Percentiles rank a stretch among this genome's conserved stretches.
phyloP scores from a whole-genome alignment of 1,140 invertebrate genomes.

The Asobara japonica region DNA sequence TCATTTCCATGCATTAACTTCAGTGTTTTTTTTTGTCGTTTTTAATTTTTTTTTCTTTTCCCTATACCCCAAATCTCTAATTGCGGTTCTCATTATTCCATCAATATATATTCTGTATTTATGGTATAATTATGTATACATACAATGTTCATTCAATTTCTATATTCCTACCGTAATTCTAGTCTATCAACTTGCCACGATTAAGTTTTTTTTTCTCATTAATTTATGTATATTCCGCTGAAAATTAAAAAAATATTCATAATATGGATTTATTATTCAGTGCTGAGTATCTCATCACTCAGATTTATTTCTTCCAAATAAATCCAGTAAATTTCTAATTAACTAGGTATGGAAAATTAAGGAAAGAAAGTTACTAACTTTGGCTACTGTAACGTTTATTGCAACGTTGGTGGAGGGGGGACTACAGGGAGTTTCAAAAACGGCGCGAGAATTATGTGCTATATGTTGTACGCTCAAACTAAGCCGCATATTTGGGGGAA shows the following conservation, averaged over 20 bases:
- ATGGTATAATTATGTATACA: slow-evolving; percentile 56
- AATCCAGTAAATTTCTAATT: background rate
- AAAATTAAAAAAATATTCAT: slow-evolving; percentile 48
- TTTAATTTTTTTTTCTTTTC: too few relatives aligned
- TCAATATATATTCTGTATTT: slow-evolving; percentile 61
- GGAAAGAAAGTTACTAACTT: slow-evolving; percentile 55
- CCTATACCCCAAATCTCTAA: slow-evolving; percentile 49
- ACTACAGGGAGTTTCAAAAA: too few relatives aligned
- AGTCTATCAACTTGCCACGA: slow-evolving; percentile 62
- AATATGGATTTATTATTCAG: slow-evolving; percentile 36
- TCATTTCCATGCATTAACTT: slow-evolving; percentile 18
- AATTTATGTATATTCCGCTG: slow-evolving; percentile 50
- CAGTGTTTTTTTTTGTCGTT: slow-evolving; percentile 58
- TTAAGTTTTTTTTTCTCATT: slow-evolving; percentile 54
- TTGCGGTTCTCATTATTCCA: slow-evolving; percentile 58
- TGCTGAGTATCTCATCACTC: slow-evolving; percentile 33
- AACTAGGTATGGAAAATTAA: slow-evolving; percentile 31
- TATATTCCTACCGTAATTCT: slow-evolving; percentile 61
- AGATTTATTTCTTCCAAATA: too few relatives aligned
- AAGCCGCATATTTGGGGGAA: too few relatives aligned
- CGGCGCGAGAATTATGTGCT: too few relatives aligned
- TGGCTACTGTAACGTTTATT: slow-evolving; percentile 50
- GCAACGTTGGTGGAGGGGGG: too few relatives aligned
- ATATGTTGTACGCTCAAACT: too few relatives aligned
- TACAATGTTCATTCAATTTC: slow-evolving; percentile 56